Evolutionary conservation across 2,888 invertebrate species (phyloP).

Genomic region (Ormyrus labotus): DNA sequence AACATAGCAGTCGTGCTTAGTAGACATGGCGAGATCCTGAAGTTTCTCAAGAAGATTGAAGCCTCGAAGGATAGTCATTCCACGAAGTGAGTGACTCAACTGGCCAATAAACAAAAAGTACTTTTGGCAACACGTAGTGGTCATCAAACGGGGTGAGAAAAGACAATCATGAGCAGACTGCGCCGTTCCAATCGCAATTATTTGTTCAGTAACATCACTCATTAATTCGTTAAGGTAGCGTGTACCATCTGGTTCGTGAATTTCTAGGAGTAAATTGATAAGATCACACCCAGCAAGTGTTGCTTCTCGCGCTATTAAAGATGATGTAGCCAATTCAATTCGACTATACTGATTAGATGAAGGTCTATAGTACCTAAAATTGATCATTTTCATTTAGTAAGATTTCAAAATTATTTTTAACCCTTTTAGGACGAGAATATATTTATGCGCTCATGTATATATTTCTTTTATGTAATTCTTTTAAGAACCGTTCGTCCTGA

Average conservation of each 20-base stretch:
- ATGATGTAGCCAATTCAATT: slow-evolving; percentile 83
- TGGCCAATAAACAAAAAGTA: slow-evolving; percentile 96
- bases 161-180: slow-evolving; percentile 90
- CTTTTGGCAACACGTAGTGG: slow-evolving; percentile 93
- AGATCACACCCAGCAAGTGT: slow-evolving; percentile 85
- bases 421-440: too few species aligned
- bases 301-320: slow-evolving; percentile 78
- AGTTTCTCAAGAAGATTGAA: slow-evolving; percentile 76
- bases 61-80: slow-evolving; percentile 83
- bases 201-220: slow-evolving; percentile 86
- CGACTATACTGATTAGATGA: slow-evolving; percentile 92
- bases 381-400: too few species aligned
- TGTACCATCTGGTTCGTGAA: slow-evolving; percentile 83
- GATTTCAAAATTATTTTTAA: too few species aligned
- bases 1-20: slow-evolving; percentile 93
- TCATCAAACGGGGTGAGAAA: slow-evolving; percentile 91
- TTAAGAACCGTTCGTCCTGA: too few species aligned
- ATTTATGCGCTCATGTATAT: too few species aligned
- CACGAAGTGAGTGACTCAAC: slow-evolving; percentile 84
- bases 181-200: slow-evolving; percentile 84
- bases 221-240: slow-evolving; percentile 87
- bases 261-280: slow-evolving; percentile 84
- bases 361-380: slow-evolving; percentile 87
- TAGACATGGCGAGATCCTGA: slow-evolving; percentile 86
- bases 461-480: too few species aligned